These are phyloP conservation scores for Volucella bombylans DNA, from an alignment of 2,888 invertebrate genomes.

Conservation along the genomic window DNA sequence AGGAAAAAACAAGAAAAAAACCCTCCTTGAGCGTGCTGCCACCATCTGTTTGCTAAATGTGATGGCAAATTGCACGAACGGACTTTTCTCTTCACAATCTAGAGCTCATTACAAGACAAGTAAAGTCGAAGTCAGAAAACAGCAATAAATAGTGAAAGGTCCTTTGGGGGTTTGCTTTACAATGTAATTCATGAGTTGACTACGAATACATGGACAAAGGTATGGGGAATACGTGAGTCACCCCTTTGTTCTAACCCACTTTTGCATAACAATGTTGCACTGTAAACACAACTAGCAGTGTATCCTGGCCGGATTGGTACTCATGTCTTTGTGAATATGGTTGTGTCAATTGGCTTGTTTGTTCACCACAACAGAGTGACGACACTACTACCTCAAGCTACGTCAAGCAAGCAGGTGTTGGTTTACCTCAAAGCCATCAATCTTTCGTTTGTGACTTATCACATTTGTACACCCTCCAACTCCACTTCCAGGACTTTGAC, in stretches of 20 bases:
- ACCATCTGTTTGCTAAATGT: constrained; percentile 50
- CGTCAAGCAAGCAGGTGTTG: constrained; percentile 11
- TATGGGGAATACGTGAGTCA: too few species aligned
- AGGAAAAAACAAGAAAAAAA: too few species aligned
- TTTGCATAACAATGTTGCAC: constrained; percentile 3
- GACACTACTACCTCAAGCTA: background rate
- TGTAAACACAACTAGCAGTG: background rate
- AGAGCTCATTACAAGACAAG: constrained; percentile 34
- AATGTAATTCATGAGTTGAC: too few species aligned
- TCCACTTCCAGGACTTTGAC: too few species aligned
- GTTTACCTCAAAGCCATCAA: constrained; percentile 35
- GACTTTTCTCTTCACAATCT: constrained; percentile 20
- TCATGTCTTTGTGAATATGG: background rate
- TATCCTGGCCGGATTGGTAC: background rate
- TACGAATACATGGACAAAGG: too few species aligned
- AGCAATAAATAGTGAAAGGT: background rate
- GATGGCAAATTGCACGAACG: constrained; percentile 42
- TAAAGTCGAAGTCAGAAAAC: background rate
- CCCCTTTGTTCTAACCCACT: background rate
- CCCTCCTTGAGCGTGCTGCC: background rate
- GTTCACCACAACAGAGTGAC: background rate
- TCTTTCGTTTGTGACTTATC: constrained; percentile 32
- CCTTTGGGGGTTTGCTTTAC: background rate
- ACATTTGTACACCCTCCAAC: background rate
- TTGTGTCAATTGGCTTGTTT: constrained; percentile 16